Evolutionary conservation across 2,797 vertebrate genomes (phyloP), one percentile per base, ranked within the genome.

Genomic region (Microchirus variegatus): DNA sequence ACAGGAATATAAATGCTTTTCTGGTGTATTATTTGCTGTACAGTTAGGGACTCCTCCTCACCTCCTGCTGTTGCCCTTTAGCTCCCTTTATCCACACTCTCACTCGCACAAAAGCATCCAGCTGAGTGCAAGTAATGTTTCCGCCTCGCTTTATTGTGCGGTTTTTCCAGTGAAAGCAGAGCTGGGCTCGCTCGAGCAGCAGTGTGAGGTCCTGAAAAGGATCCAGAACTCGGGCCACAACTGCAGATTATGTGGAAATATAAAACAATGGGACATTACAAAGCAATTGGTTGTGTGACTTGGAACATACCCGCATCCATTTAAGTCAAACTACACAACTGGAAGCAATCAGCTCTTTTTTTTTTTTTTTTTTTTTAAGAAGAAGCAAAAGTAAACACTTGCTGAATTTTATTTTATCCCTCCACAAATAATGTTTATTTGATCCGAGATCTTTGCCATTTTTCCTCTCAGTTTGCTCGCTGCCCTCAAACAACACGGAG

Each of bases 61-160:
- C 46, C 46, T 37, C 47, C 56, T 47, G 26, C 13, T 54, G 35
- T 18, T 37, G 35, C 16, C 31, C 59, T 54, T 45, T n/a, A 37
- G 37, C 45, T 57, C 16, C 55, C 37, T 75, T 67, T 18, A 67
- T 55, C 57, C 60, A 35, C 2, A 4, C 41, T 50, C 53, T 12
- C 64, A 15, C 59, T 63, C 59, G 66, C 77, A 63, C 10, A 11
- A 66, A 80, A 70, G 76, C 38, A 1, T 9, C 75, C 70, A 75
- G 75, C 73, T 70, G 77, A 62, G 79, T 53, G 56, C 16, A 61
- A 77, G 62, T 59, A 74, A 62, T 9, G 60, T 18, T 76, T 81
- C 65, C 44, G 53, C 59, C 63, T 60, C 44, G 31, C 55, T 68
- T 67, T 60, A 81, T 76, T 62, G 63, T 75, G 64, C 12, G 2